A percentile compares a stretch with the other conserved stretches of the same genome.
phyloP scores from a whole-genome alignment of 2,888 invertebrate genomes.

The Kryphioiulus occultus region DNA sequence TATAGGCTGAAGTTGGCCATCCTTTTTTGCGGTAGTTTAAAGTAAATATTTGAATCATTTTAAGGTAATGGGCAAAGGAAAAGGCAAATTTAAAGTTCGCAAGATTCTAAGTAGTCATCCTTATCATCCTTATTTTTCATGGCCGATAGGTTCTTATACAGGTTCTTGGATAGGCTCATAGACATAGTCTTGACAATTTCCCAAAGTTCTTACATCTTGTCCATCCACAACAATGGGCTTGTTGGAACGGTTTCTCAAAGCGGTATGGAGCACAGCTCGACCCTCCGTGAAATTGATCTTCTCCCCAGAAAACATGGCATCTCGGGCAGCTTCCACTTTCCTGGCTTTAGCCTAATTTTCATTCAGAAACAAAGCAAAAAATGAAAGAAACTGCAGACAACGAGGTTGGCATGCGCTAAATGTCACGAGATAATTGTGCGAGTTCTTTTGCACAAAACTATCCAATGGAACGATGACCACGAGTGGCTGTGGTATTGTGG shows the following conservation, averaged over 20 bases:
- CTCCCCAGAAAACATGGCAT: constrained; percentile 91
- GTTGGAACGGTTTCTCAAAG: constrained; percentile 86
- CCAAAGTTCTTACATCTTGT: constrained; percentile 73
- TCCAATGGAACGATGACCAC: neutral
- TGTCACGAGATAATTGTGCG: no score
- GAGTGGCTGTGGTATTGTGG: neutral
- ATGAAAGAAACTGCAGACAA: neutral
- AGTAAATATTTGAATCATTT: no score
- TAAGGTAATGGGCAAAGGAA: no score
- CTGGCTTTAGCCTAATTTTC: constrained; percentile 71
- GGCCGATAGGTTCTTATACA: no score
- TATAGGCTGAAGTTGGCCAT: no score
- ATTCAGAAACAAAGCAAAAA: neutral
- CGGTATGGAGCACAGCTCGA: constrained; percentile 93
- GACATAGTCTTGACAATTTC: no score
- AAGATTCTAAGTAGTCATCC: no score
- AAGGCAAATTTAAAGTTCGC: no score
- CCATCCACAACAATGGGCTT: constrained; percentile 81
- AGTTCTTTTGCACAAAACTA: no score
- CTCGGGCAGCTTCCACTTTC: constrained; percentile 82
- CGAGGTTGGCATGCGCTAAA: neutral
- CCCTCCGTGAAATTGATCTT: constrained; percentile 98
- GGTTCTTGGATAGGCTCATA: no score
- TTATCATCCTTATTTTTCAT: no score
- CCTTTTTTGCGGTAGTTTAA: no score